Conservation (phyloP, 1,140 invertebrate genomes). For the Listronotus bonariensis region DNA sequence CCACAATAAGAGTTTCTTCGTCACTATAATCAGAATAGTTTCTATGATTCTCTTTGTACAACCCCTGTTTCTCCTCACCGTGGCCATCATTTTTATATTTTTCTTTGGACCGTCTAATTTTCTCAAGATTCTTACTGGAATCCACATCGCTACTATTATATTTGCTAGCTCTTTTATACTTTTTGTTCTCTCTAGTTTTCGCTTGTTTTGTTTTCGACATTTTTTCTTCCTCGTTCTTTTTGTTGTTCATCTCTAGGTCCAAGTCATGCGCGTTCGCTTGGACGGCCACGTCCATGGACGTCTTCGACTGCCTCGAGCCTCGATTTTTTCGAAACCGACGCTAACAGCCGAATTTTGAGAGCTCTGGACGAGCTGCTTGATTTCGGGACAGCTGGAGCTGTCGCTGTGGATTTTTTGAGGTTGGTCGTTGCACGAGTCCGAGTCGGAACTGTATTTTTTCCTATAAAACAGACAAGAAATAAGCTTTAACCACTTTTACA, state of each 20-base stretch:
- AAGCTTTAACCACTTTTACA: too few relatives aligned
- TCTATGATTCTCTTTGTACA: too few relatives aligned
- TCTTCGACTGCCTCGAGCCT: constrained; percentile 50
- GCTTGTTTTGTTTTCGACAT: constrained; percentile 40
- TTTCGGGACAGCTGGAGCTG: constrained; percentile 54
- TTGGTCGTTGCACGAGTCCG: constrained; percentile 37
- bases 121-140: too few relatives aligned
- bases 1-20: too few relatives aligned
- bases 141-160: constrained; percentile 17
- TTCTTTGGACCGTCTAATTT: too few relatives aligned
- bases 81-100: too few relatives aligned
- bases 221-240: neutral
- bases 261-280: constrained; percentile 67
- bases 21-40: too few relatives aligned
- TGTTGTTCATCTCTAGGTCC: constrained; percentile 8
- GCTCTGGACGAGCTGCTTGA: constrained; percentile 56
- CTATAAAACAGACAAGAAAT: constrained; percentile 15
- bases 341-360: constrained; percentile 58
- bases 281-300: constrained; percentile 59
- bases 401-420: constrained; percentile 42
- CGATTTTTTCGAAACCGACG: constrained; percentile 53
- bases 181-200: constrained; percentile 43
- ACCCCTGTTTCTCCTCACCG: too few relatives aligned
- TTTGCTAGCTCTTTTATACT: constrained; percentile 32
- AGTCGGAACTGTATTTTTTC: constrained; percentile 39